These are phyloP conservation scores for Brachionus angularis DNA, from an alignment of 1,140 invertebrate species.

Conservation along the genomic window DNA sequence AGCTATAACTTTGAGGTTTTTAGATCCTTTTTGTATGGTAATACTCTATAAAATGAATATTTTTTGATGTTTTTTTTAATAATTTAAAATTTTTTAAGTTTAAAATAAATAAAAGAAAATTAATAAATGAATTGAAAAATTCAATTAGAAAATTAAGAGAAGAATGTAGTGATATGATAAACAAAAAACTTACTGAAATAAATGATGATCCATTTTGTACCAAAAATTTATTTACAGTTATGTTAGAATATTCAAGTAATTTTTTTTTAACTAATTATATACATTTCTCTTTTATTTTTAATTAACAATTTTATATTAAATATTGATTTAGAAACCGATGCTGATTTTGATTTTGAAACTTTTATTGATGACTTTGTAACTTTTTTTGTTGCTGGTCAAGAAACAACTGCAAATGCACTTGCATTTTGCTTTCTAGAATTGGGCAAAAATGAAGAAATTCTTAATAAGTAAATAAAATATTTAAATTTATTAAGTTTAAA, in stretches of 20 bases:
- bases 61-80: too few species aligned
- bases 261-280: too few species aligned
- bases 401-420: conserved; percentile 18
- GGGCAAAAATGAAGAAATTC: neutral
- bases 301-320: neutral
- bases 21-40: too few species aligned
- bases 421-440: neutral
- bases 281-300: too few species aligned
- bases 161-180: neutral
- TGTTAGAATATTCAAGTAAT: conserved; percentile 3
- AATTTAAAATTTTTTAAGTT: too few species aligned
- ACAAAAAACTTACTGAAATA: neutral
- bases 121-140: too few species aligned
- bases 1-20: neutral
- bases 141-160: neutral
- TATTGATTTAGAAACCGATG: neutral
- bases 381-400: conserved; percentile 40
- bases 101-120: too few species aligned
- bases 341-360: neutral
- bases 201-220: neutral
- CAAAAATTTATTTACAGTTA: neutral
- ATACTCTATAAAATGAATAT: too few species aligned
- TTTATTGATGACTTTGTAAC: conserved; percentile 40
- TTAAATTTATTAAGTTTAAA: neutral
- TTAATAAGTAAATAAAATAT: conserved; percentile 8